These are phyloP conservation scores for Tiliqua scincoides DNA, from an alignment of 2,113 vertebrate species.

Conservation along the genomic window DNA sequence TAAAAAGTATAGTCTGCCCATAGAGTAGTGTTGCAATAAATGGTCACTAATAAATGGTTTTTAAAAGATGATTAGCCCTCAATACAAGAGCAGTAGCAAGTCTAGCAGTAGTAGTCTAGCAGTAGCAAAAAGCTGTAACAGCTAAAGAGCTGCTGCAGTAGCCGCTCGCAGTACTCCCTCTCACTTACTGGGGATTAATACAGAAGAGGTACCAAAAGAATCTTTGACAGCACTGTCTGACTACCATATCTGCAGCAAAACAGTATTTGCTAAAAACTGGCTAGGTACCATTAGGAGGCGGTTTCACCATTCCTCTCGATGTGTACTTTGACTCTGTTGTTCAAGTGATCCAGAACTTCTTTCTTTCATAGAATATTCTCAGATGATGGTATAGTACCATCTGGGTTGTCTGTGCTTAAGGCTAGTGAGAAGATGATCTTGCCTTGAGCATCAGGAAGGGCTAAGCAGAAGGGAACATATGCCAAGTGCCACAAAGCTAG, in stretches of 20 bases:
- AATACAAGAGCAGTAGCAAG: no score
- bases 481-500: neutral
- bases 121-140: no score
- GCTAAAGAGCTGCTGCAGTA: no score
- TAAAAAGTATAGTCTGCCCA: neutral
- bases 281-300: neutral
- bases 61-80: neutral
- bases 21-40: neutral
- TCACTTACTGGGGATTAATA: neutral
- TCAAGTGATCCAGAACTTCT: neutral
- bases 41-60: neutral
- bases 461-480: neutral
- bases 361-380: neutral
- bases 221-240: neutral
- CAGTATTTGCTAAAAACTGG: neutral
- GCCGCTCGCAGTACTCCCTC: neutral
- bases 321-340: neutral
- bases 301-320: neutral
- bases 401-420: neutral
- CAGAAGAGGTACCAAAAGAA: neutral
- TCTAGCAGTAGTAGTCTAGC: no score
- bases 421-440: neutral
- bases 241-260: neutral
- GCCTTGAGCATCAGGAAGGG: neutral
- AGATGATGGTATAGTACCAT: neutral